phyloP scores from a whole-genome alignment of 2,113 vertebrate species.

The Dunckerocampus dactyliophorus region DNA sequence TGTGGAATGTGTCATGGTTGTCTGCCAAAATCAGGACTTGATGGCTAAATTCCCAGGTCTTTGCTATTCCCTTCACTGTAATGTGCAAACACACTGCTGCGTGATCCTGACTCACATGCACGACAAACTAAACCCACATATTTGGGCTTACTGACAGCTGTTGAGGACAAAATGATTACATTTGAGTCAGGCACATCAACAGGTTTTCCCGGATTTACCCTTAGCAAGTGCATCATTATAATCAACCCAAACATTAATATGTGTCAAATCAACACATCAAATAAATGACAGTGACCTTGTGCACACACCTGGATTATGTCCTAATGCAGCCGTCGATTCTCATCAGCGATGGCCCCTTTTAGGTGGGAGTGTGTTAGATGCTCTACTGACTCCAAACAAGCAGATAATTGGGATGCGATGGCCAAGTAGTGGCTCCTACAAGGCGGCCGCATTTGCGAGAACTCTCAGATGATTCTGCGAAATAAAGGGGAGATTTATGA shows the following conservation, averaged over 20 bases:
- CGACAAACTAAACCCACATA: slow-evolving; percentile 2
- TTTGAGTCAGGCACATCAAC: not conserved
- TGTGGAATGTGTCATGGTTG: slow-evolving; percentile 20
- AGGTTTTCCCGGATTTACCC: slow-evolving; percentile 11
- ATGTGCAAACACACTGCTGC: slow-evolving; percentile 19
- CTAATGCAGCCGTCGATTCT: slow-evolving; percentile 1
- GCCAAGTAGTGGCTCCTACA: not conserved
- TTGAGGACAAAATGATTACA: slow-evolving; percentile 6
- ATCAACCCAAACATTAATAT: slow-evolving; percentile 38
- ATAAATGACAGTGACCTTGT: slow-evolving; percentile 56
- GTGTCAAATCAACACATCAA: slow-evolving; percentile 50
- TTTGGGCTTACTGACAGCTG: not conserved
- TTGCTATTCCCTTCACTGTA: slow-evolving; percentile 23
- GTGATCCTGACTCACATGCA: slow-evolving; percentile 1
- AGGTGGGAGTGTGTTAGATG: slow-evolving; percentile 12
- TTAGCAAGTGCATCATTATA: slow-evolving; percentile 39
- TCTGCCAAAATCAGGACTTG: slow-evolving; percentile 25
- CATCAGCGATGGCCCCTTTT: not conserved
- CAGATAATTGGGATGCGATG: slow-evolving; percentile 1
- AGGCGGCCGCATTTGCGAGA: not conserved
- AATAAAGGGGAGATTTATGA: slow-evolving; percentile 23
- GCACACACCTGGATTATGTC: slow-evolving; percentile 44
- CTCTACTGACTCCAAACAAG: slow-evolving; percentile 21
- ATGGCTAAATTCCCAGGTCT: slow-evolving; percentile 25
- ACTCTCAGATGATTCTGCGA: slow-evolving; percentile 2